Evolutionary conservation across 2,797 vertebrate genomes (phyloP).

Genomic region (Potorous gilbertii): DNA sequence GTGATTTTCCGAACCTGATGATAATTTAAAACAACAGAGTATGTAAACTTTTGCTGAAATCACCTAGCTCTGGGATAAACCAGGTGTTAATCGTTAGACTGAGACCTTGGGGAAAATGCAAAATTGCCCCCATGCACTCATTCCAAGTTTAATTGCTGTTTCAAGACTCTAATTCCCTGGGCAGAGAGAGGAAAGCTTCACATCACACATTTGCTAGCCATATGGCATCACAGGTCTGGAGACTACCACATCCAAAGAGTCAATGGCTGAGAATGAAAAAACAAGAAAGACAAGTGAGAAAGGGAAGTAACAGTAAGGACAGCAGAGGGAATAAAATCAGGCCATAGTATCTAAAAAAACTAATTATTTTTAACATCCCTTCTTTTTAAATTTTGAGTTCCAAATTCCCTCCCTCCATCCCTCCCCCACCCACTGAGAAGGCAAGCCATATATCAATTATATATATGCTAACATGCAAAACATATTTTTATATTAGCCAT

Average conservation of each 20-base stretch:
- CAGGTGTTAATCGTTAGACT: constrained; percentile 1
- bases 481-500: neutral
- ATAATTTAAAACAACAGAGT: constrained; percentile 32
- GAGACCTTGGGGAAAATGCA: constrained; percentile 20
- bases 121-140: neutral
- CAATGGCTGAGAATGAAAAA: neutral
- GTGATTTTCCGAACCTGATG: neutral
- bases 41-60: constrained; percentile 28
- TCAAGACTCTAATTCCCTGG: constrained; percentile 19
- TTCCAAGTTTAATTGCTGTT: constrained; percentile 28
- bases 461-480: neutral
- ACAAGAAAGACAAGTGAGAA: neutral
- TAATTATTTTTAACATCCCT: neutral
- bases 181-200: neutral
- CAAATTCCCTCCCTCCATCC: neutral
- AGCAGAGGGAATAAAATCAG: neutral
- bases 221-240: neutral
- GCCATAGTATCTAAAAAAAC: neutral
- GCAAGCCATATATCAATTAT: neutral
- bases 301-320: neutral
- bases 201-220: neutral
- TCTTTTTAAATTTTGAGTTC: neutral
- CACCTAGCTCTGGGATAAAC: constrained; percentile 18
- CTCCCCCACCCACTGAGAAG: neutral
- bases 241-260: neutral